phyloP scores from a whole-genome alignment of 2,888 invertebrate genomes.

The Drosophila gaucha region DNA sequence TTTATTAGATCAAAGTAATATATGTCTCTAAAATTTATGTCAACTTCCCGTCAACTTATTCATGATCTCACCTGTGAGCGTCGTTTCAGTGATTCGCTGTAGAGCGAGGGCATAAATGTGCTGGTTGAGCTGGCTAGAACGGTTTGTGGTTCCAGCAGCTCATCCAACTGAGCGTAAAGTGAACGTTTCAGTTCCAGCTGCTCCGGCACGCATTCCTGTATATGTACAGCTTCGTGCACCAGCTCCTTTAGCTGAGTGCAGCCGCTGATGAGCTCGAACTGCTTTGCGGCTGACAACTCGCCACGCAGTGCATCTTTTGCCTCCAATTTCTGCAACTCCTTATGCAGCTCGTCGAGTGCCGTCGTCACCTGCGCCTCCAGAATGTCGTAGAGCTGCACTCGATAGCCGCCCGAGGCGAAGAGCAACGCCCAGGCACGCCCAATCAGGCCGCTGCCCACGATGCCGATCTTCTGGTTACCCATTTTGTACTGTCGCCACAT shows the following conservation, averaged over 20 bases:
- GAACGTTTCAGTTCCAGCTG: slow-evolving; percentile 92
- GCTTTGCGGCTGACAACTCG: slow-evolving; percentile 89
- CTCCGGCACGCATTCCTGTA: slow-evolving; percentile 98
- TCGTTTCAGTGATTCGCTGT: slow-evolving; percentile 92
- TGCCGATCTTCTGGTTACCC: slow-evolving; percentile 89
- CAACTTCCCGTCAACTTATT: too few species aligned
- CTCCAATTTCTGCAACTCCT: slow-evolving; percentile 90
- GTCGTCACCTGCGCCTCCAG: slow-evolving; percentile 89
- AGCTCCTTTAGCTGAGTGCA: slow-evolving; percentile 88
- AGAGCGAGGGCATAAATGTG: slow-evolving; percentile 94
- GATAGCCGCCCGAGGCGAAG: slow-evolving; percentile 96
- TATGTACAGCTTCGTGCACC: slow-evolving; percentile 90
- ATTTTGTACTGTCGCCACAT: slow-evolving; percentile 46
- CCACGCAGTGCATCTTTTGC: slow-evolving; percentile 91
- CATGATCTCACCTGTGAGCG: slow-evolving; percentile 86
- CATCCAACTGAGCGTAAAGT: slow-evolving; percentile 92
- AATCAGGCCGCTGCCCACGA: slow-evolving; percentile 95
- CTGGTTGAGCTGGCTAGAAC: slow-evolving; percentile 97
- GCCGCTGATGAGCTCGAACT: slow-evolving; percentile 91
- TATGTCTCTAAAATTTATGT: too few species aligned
- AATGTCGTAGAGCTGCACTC: slow-evolving; percentile 95
- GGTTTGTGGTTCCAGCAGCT: slow-evolving; percentile 89
- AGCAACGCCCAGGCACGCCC: slow-evolving; percentile 99
- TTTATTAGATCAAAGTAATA: too few species aligned
- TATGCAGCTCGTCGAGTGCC: slow-evolving; percentile 90